Conservation (phyloP, 2,888 invertebrate species). For the Emmelina monodactyla region DNA sequence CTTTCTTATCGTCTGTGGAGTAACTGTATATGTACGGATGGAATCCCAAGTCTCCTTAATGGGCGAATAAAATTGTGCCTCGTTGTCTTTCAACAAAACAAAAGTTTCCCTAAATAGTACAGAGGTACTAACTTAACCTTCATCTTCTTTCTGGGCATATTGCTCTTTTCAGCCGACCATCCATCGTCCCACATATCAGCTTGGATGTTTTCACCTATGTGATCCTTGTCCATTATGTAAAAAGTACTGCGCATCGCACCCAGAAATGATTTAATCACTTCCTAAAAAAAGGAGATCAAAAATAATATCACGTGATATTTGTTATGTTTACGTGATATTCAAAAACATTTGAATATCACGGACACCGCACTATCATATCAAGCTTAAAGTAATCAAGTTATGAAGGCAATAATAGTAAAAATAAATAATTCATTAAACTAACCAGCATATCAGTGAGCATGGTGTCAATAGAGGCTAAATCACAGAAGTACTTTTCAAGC, state of each 20-base stretch:
- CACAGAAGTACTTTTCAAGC: conserved; percentile 61
- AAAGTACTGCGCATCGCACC: conserved; percentile 66
- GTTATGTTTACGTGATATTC: no score
- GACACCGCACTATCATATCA: no score
- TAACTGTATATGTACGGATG: no score
- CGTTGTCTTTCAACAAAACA: no score
- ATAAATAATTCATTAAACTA: conserved; percentile 13
- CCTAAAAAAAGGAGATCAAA: conserved; percentile 29
- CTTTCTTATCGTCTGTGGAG: no score
- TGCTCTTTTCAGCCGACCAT: conserved; percentile 37
- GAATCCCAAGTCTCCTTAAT: no score
- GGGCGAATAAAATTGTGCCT: no score
- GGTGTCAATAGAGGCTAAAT: conserved; percentile 61
- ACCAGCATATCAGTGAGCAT: conserved; percentile 70
- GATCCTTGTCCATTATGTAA: conserved; percentile 58
- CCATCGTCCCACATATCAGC: conserved; percentile 71
- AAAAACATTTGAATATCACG: no score
- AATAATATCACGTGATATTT: not conserved
- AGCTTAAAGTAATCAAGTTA: no score
- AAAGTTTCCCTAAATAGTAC: no score
- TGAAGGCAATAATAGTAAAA: no score
- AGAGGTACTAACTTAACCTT: conserved; percentile 59
- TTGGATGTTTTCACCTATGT: conserved; percentile 35
- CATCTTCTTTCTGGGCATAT: conserved; percentile 56
- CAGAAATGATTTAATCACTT: conserved; percentile 64